phyloP scores from a whole-genome alignment of 2,888 invertebrate genomes.

The Andrena flavipes region DNA sequence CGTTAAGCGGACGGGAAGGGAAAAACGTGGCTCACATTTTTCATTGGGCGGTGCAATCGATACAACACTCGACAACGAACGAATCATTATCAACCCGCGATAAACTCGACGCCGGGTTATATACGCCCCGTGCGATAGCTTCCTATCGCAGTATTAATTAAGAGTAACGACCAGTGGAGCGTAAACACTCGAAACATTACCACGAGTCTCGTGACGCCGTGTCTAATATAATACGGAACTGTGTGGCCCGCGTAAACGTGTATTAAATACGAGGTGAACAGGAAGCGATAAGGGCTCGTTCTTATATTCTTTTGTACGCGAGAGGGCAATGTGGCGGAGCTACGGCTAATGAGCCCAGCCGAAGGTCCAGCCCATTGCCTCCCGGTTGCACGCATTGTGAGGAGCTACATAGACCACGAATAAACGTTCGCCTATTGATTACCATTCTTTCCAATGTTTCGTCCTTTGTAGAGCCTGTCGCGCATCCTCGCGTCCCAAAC shows the following conservation, averaged over 20 bases:
- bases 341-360: constrained; percentile 45
- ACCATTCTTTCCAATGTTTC: neutral
- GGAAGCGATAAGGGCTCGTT: neutral
- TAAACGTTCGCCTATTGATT: constrained; percentile 39
- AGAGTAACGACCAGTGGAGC: neutral
- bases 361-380: neutral
- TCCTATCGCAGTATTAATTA: neutral
- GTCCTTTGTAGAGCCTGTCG: neutral
- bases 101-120: neutral
- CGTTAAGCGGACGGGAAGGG: neutral
- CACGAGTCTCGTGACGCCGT: neutral
- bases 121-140: neutral
- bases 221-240: neutral
- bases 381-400: neutral
- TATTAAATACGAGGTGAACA: neutral
- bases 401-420: constrained; percentile 39
- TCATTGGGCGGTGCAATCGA: neutral
- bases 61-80: neutral
- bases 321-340: neutral
- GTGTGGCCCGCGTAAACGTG: neutral
- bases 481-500: neutral
- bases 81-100: neutral
- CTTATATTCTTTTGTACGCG: constrained; percentile 26
- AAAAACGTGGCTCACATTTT: neutral
- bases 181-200: neutral